Conservation (phyloP, 2,888 invertebrate species). For the Cataglyphis albicans region DNA sequence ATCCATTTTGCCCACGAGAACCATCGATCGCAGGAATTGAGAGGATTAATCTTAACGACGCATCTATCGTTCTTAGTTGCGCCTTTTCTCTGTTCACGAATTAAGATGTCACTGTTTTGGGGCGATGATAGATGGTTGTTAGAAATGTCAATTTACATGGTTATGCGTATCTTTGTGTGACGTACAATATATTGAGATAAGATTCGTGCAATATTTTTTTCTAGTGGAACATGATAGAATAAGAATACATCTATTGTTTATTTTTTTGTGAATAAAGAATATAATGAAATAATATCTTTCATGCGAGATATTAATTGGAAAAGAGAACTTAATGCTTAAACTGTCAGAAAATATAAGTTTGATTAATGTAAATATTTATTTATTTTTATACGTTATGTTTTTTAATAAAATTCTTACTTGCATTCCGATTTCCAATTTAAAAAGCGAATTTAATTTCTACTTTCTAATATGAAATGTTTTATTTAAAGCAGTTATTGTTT, state of each 20-base stretch:
- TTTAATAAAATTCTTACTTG: background rate
- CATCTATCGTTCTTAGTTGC: conserved; percentile 74
- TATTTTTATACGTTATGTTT: background rate
- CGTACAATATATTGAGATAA: conserved; percentile 11
- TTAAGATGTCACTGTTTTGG: conserved; percentile 65
- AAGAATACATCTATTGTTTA: background rate
- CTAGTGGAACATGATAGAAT: background rate
- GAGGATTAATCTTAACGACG: conserved; percentile 78
- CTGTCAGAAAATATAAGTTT: background rate
- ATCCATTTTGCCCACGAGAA: conserved; percentile 55
- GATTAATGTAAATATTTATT: background rate
- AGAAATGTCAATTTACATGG: conserved; percentile 22
- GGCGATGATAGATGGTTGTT: conserved; percentile 71
- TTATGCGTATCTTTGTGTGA: background rate
- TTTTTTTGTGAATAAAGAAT: background rate
- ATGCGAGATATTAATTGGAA: background rate
- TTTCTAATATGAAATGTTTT: background rate
- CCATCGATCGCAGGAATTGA: conserved; percentile 73
- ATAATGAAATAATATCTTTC: background rate
- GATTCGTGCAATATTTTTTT: background rate
- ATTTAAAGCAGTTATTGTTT: background rate
- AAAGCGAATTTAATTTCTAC: background rate
- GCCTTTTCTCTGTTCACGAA: conserved; percentile 59
- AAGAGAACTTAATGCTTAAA: background rate
- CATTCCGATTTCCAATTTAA: background rate